phyloP scores from a whole-genome alignment of 2,888 invertebrate genomes.

The Tetramorium bicarinatum region DNA sequence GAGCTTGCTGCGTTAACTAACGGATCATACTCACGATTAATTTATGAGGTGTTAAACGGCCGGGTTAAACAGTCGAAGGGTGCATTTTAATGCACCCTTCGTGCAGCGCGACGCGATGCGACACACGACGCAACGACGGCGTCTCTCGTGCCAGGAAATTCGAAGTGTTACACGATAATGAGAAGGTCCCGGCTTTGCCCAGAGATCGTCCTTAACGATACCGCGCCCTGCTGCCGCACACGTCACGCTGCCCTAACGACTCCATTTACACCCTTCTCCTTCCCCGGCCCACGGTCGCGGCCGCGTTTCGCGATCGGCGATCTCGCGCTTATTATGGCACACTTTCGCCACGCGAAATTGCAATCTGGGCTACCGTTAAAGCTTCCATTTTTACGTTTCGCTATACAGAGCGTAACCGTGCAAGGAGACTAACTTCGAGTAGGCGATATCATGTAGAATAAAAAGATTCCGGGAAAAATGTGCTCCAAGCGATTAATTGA shows the following conservation, averaged over 20 bases:
- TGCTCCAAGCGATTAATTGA: not conserved
- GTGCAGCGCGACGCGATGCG: conserved; percentile 59
- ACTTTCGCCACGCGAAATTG: conserved; percentile 50
- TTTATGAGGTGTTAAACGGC: conserved; percentile 79
- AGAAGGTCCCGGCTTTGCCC: conserved; percentile 53
- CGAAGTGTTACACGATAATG: conserved; percentile 63
- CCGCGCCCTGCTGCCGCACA: conserved; percentile 12
- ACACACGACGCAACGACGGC: conserved; percentile 18
- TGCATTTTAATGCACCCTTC: conserved; percentile 82
- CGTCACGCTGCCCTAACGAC: conserved; percentile 63
- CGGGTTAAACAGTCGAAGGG: conserved; percentile 63
- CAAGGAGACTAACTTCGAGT: conserved; percentile 6
- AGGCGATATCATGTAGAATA: not conserved
- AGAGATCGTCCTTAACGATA: conserved; percentile 63
- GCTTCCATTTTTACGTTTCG: conserved; percentile 25
- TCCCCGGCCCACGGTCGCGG: not conserved
- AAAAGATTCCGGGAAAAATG: not conserved
- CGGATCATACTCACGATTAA: conserved; percentile 77
- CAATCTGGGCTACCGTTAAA: conserved; percentile 29
- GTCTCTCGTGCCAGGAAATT: conserved; percentile 68
- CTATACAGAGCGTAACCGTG: conserved; percentile 25
- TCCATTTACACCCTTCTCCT: conserved; percentile 66
- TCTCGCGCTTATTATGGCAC: conserved; percentile 35
- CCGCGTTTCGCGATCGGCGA: conserved; percentile 22
- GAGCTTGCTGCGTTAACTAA: conserved; percentile 65